phyloP scores from a whole-genome alignment of 2,113 vertebrate genomes.

The Panurus biarmicus region DNA sequence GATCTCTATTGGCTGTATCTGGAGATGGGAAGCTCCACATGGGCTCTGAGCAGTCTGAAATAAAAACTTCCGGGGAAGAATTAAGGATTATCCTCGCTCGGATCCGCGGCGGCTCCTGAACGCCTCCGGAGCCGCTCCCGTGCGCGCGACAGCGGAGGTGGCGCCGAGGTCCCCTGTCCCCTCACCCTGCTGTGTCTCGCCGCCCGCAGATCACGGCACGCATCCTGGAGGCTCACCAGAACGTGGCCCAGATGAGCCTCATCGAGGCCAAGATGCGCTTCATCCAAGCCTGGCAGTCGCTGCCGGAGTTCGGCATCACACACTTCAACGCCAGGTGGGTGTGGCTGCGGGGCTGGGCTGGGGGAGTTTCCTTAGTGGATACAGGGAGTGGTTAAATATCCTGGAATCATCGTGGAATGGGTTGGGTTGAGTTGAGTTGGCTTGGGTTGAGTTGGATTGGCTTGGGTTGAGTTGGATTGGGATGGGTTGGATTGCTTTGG shows the following conservation, averaged over 20 bases:
- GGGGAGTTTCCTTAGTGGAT: too few relatives aligned
- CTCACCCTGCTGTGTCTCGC: slow-evolving; percentile 15
- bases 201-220: slow-evolving; percentile 85
- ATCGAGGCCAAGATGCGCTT: slow-evolving; percentile 99
- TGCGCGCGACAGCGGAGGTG: neutral
- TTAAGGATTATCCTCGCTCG: neutral
- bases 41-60: neutral
- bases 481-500: accelerated
- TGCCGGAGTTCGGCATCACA: slow-evolving; percentile 98
- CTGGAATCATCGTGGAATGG: accelerated
- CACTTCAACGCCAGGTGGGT: slow-evolving; percentile 93
- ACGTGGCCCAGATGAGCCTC: slow-evolving; percentile 98
- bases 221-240: slow-evolving; percentile 97
- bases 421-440: neutral
- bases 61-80: neutral
- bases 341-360: neutral
- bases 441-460: accelerated
- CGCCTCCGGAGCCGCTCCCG: neutral
- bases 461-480: neutral
- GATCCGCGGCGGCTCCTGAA: neutral
- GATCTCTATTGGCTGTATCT: neutral
- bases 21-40: neutral
- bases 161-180: neutral
- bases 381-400: accelerated
- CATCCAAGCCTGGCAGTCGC: slow-evolving; percentile 97